Conservation (phyloP, 2,888 invertebrate genomes). For the Drosophila paramelanica region DNA sequence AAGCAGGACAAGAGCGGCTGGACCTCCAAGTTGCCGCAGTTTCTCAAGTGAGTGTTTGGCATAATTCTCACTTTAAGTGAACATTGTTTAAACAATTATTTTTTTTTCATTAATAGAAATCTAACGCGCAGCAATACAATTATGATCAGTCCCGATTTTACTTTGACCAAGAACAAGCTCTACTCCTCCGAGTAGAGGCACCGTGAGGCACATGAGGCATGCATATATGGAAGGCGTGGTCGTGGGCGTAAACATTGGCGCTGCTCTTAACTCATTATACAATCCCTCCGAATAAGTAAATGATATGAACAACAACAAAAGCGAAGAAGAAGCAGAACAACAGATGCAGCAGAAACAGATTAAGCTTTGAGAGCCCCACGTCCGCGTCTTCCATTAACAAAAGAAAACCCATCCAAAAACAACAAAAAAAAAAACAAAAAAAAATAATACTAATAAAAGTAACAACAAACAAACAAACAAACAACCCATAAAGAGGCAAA, state of each 20-base stretch:
- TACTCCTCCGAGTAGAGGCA: slow-evolving; percentile 87
- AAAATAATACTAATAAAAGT: slow-evolving; percentile 24
- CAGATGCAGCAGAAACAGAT: slow-evolving; percentile 5
- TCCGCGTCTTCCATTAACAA: slow-evolving; percentile 32
- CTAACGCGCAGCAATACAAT: slow-evolving; percentile 94
- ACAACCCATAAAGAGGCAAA: slow-evolving; percentile 75
- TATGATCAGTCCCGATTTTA: slow-evolving; percentile 95
- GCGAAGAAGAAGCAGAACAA: slow-evolving; percentile 36
- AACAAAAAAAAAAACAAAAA: slow-evolving; percentile 29
- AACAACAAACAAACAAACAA: slow-evolving; percentile 26
- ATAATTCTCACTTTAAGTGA: not conserved
- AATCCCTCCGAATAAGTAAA: slow-evolving; percentile 77
- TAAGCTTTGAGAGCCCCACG: slow-evolving; percentile 26
- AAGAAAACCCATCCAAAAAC: slow-evolving; percentile 29
- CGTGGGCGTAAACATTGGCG: slow-evolving; percentile 41
- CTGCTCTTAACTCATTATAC: slow-evolving; percentile 61
- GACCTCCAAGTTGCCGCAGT: slow-evolving; percentile 94
- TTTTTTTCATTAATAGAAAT: slow-evolving; percentile 87
- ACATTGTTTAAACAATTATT: slow-evolving; percentile 1
- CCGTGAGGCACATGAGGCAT: slow-evolving; percentile 30
- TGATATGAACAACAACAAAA: slow-evolving; percentile 41
- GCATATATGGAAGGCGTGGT: slow-evolving; percentile 38
- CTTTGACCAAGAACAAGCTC: slow-evolving; percentile 95
- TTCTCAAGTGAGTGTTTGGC: slow-evolving; percentile 91
- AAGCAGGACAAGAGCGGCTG: slow-evolving; percentile 94